phyloP scores from a whole-genome alignment of 2,797 vertebrate genomes.

The Acanthornis magna region DNA sequence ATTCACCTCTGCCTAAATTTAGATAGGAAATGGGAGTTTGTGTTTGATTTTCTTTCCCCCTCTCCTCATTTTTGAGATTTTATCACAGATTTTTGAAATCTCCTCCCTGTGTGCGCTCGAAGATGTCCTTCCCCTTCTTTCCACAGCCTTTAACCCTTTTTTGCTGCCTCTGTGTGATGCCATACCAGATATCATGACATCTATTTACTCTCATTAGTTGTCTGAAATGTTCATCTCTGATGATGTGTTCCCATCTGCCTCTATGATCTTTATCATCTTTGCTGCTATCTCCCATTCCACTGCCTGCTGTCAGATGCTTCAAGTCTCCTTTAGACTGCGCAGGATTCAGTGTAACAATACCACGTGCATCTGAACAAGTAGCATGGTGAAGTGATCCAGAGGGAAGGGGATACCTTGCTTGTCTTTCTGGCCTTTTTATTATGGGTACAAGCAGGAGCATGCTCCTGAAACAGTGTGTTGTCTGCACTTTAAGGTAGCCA shows the following conservation, averaged over 20 bases:
- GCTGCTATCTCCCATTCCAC: background rate
- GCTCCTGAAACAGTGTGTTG: background rate
- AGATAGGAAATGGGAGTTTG: background rate
- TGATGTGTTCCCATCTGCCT: background rate
- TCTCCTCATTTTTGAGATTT: background rate
- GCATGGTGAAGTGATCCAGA: background rate
- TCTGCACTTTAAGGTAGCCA: background rate
- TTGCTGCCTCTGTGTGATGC: background rate
- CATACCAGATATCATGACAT: fast-evolving
- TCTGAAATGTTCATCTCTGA: background rate
- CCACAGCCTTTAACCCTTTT: background rate
- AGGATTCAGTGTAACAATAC: background rate
- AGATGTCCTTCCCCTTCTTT: background rate
- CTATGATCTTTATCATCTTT: background rate
- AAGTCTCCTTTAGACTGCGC: background rate
- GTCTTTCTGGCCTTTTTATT: background rate
- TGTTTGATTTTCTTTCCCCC: background rate
- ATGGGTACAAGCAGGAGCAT: background rate
- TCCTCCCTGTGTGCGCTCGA: background rate
- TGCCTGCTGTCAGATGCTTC: background rate
- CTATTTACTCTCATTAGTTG: background rate
- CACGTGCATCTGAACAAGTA: background rate
- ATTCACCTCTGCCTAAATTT: background rate
- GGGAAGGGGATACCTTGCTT: background rate
- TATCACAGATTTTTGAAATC: background rate